Conservation (phyloP, 2,888 invertebrate genomes). For the Sarcophaga rosellei region DNA sequence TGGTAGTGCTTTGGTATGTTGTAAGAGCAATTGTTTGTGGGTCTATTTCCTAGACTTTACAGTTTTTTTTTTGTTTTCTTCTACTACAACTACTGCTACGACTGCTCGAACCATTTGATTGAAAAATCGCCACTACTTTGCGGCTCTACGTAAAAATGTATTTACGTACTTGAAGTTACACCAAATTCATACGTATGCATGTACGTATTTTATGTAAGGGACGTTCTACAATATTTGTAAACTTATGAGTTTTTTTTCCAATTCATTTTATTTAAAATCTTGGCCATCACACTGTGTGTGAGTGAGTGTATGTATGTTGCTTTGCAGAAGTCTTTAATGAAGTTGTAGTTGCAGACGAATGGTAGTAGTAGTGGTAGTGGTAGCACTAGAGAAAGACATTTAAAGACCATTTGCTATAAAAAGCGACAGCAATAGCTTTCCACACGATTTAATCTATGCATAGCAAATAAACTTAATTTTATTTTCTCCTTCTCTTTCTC, state of each 20-base stretch:
- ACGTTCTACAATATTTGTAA: background rate
- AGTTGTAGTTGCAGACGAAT: background rate
- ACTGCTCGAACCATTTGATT: slow-evolving; percentile 39
- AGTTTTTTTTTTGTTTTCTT: slow-evolving; percentile 13
- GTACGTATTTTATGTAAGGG: background rate
- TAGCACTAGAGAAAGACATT: background rate
- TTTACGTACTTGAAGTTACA: background rate
- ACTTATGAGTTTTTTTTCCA: background rate
- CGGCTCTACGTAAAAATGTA: slow-evolving; percentile 25
- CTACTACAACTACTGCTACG: too few species aligned
- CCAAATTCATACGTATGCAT: background rate
- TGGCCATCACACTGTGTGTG: slow-evolving; percentile 23
- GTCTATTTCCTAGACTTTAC: background rate
- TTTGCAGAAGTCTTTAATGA: background rate
- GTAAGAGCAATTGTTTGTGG: slow-evolving; percentile 2
- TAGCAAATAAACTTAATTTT: slow-evolving; percentile 72
- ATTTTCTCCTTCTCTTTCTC: slow-evolving; percentile 43
- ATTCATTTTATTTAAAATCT: too few species aligned
- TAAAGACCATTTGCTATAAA: slow-evolving; percentile 30
- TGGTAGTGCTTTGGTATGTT: background rate
- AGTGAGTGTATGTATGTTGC: background rate
- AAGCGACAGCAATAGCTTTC: slow-evolving; percentile 72
- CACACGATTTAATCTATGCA: slow-evolving; percentile 79
- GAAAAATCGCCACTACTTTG: slow-evolving; percentile 52
- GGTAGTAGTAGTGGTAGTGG: background rate